Evolutionary conservation across 2,888 invertebrate species (phyloP).

Genomic region (Tillus elongatus): DNA sequence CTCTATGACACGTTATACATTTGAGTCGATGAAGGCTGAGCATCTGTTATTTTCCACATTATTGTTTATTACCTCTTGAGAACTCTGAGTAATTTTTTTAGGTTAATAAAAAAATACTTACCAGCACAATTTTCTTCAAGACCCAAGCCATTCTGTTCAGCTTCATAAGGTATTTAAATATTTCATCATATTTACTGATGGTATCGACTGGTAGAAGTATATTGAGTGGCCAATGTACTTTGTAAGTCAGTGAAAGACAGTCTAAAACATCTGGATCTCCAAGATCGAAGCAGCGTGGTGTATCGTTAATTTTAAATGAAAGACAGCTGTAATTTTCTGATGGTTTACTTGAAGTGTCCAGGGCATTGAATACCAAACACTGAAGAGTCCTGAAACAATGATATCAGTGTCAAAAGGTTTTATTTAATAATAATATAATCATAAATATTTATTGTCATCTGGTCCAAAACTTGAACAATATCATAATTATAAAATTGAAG

Average conservation of each 20-base stretch:
- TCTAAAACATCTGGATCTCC: slow-evolving; percentile 58
- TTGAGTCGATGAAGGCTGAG: too few species aligned
- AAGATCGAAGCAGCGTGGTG: slow-evolving; percentile 55
- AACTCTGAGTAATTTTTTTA: too few species aligned
- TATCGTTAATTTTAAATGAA: slow-evolving; percentile 53
- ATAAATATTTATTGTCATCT: too few species aligned
- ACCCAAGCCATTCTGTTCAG: slow-evolving; percentile 69
- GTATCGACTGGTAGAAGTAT: slow-evolving; percentile 65
- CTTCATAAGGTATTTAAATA: slow-evolving; percentile 68
- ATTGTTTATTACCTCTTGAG: too few species aligned
- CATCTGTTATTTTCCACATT: too few species aligned
- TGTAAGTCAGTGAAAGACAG: slow-evolving; percentile 60
- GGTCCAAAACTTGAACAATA: too few species aligned
- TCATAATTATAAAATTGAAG: too few species aligned
- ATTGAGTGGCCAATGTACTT: slow-evolving; percentile 69
- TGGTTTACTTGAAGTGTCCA: slow-evolving; percentile 56
- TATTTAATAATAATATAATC: too few species aligned
- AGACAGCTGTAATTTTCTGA: slow-evolving; percentile 54
- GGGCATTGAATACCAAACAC: slow-evolving; percentile 58
- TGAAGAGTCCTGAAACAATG: slow-evolving; percentile 59
- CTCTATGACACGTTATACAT: too few species aligned
- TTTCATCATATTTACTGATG: slow-evolving; percentile 59
- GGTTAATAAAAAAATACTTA: slow-evolving; percentile 28
- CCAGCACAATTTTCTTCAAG: slow-evolving; percentile 60
- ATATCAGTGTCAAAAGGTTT: too few species aligned